phyloP scores from a whole-genome alignment of 1,140 invertebrate species.

The Popillia japonica region DNA sequence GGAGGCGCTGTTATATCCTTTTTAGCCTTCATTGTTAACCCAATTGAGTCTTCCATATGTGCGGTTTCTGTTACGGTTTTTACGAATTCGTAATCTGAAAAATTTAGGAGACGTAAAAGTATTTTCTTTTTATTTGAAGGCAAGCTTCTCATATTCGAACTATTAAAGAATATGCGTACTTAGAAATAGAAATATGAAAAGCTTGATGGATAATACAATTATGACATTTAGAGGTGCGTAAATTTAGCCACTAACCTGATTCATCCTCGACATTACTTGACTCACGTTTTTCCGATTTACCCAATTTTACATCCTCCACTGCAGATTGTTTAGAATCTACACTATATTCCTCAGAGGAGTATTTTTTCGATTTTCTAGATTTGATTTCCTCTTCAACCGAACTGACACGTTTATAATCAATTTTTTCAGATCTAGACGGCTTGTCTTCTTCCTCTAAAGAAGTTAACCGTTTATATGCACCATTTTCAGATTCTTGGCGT shows the following conservation, averaged over 20 bases:
- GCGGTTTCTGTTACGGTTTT: constrained; percentile 39
- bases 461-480: constrained; percentile 15
- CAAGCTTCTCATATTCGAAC: not conserved
- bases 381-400: constrained; percentile 30
- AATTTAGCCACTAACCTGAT: constrained; percentile 1
- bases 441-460: constrained; percentile 15
- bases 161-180: not conserved
- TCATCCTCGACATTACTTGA: not conserved
- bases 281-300: constrained; percentile 12
- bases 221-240: too few species aligned
- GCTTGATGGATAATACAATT: too few species aligned
- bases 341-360: constrained; percentile 29
- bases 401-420: constrained; percentile 1
- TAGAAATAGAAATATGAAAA: not conserved
- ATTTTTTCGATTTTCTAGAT: constrained; percentile 39
- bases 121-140: too few species aligned
- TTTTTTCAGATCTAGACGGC: not conserved
- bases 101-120: not conserved
- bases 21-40: constrained; percentile 43
- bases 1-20: constrained; percentile 42
- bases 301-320: constrained; percentile 23
- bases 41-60: constrained; percentile 41
- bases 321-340: not conserved
- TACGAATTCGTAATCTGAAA: constrained; percentile 39
- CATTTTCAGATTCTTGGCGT: constrained; percentile 16